These are phyloP conservation scores for Aplocera efformata DNA, from an alignment of 2,888 invertebrate genomes.

Conservation along the genomic window DNA sequence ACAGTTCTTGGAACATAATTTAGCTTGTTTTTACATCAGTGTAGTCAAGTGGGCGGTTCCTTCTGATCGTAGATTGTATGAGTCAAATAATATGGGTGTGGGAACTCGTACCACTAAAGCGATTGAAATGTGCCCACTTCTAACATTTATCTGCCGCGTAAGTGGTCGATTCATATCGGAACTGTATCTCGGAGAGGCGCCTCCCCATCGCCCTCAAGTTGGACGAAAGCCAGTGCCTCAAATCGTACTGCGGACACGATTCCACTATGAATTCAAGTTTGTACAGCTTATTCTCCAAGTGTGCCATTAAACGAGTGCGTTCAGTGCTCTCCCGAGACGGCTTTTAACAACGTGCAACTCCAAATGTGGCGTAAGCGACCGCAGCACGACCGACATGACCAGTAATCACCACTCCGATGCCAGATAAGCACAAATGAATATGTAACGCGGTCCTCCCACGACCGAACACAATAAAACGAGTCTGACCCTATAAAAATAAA, in stretches of 20 bases:
- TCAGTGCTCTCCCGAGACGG: constrained; percentile 44
- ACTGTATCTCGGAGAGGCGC: constrained; percentile 45
- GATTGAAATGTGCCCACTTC: constrained; percentile 43
- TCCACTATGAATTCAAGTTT: constrained; percentile 46
- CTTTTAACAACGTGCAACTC: constrained; percentile 40
- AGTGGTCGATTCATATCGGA: constrained; percentile 53
- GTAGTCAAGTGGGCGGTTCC: constrained; percentile 64
- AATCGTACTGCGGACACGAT: constrained; percentile 58
- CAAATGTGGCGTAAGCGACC: constrained; percentile 58
- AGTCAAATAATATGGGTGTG: constrained; percentile 67
- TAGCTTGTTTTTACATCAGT: constrained; percentile 55
- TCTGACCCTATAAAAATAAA: constrained; percentile 70
- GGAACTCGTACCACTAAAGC: constrained; percentile 57
- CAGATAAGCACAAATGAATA: constrained; percentile 76
- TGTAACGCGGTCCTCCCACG: constrained; percentile 73
- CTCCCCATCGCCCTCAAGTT: constrained; percentile 53
- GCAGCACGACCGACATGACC: constrained; percentile 54
- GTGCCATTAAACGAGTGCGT: constrained; percentile 49
- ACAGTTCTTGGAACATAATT: constrained; percentile 54
- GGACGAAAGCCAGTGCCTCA: constrained; percentile 67
- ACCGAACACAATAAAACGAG: constrained; percentile 58
- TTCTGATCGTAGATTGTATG: constrained; percentile 59
- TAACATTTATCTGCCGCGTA: constrained; percentile 52
- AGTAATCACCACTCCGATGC: constrained; percentile 65
- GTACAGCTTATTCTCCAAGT: constrained; percentile 47